Percentiles rank a stretch among this genome's conserved stretches.
These are phyloP conservation scores for Mastomys natalensis DNA, from an alignment of 2,113 vertebrate genomes.

Conservation along the genomic window DNA sequence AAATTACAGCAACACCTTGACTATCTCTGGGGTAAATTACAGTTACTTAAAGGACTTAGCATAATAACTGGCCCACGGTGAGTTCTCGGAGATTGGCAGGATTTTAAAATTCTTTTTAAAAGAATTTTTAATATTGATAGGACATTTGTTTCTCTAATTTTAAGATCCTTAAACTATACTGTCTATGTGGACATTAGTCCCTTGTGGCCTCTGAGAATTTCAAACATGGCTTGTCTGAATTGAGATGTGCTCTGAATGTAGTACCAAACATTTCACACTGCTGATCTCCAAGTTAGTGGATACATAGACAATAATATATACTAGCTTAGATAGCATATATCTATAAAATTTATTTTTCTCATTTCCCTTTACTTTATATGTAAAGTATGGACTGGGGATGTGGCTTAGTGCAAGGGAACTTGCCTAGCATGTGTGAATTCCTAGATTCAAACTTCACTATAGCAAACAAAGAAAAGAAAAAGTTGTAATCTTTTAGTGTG, in stretches of 20 bases:
- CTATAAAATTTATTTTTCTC: slow-evolving; percentile 12
- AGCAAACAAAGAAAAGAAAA: neutral
- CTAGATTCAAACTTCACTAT: neutral
- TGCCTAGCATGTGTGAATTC: neutral
- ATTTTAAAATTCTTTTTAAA: neutral
- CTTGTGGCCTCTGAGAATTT: neutral
- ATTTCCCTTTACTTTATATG: neutral
- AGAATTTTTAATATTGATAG: neutral
- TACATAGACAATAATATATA: slow-evolving; percentile 15
- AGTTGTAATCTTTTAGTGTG: neutral
- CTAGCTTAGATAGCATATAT: neutral
- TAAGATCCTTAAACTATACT: neutral
- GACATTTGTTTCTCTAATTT: neutral
- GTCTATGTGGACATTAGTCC: neutral
- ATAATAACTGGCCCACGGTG: neutral
- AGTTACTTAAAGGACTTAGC: neutral
- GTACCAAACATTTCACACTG: neutral
- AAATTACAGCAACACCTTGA: neutral
- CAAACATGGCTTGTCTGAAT: neutral
- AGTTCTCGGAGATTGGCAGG: neutral
- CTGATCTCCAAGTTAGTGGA: neutral
- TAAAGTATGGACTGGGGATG: neutral
- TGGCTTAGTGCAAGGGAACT: neutral
- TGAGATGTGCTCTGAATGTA: neutral
- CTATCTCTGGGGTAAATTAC: neutral